Evolutionary conservation across 2,888 invertebrate species (phyloP).

Genomic region (Tetragonula carbonaria): DNA sequence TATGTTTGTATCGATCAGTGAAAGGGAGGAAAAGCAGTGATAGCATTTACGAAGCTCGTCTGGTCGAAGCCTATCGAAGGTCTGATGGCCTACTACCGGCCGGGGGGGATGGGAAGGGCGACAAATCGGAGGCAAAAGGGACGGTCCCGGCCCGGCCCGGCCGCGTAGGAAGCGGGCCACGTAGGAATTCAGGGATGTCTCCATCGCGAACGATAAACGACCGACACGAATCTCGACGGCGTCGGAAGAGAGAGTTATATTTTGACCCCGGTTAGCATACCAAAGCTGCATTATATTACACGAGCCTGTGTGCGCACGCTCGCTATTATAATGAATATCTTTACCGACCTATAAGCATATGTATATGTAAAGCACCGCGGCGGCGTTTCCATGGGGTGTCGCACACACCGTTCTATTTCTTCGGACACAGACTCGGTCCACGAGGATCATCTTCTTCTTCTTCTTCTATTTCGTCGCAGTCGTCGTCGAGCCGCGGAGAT

Average conservation of each 20-base stretch:
- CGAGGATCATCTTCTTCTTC: not conserved
- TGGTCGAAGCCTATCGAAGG: too few relatives aligned
- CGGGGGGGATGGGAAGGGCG: not conserved
- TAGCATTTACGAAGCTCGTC: too few relatives aligned
- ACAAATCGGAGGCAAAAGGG: not conserved
- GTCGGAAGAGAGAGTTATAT: conserved; percentile 76
- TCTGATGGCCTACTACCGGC: too few relatives aligned
- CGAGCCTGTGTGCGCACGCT: conserved; percentile 58
- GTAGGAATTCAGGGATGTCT: conserved; percentile 61
- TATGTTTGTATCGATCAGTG: too few relatives aligned
- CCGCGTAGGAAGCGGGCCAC: conserved; percentile 48
- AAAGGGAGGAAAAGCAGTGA: too few relatives aligned
- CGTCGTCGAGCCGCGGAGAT: conserved; percentile 56
- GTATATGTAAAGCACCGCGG: conserved; percentile 68
- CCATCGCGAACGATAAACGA: conserved; percentile 62
- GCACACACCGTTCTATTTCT: not conserved
- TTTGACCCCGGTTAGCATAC: conserved; percentile 83
- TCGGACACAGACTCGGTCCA: conserved; percentile 21
- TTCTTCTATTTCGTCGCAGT: conserved; percentile 5
- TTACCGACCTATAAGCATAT: conserved; percentile 70
- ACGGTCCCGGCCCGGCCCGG: not conserved
- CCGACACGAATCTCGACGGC: conserved; percentile 62
- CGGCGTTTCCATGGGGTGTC: conserved; percentile 66
- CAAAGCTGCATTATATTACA: conserved; percentile 79
- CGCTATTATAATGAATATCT: conserved; percentile 79